These are phyloP conservation scores for Rhabdomys dilectus DNA, from an alignment of 2,113 vertebrate genomes.

Conservation along the genomic window DNA sequence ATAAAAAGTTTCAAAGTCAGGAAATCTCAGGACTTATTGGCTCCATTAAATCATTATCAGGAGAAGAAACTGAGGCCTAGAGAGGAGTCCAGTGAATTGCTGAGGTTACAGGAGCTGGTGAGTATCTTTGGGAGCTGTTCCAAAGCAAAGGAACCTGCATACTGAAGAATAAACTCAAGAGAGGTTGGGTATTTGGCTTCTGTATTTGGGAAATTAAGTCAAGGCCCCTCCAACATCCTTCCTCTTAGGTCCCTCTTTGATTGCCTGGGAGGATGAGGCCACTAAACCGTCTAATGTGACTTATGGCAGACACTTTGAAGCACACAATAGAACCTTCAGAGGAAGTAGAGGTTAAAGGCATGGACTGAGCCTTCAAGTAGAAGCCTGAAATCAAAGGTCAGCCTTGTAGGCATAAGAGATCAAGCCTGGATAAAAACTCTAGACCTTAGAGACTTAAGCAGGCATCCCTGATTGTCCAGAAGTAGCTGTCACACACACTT, in stretches of 20 bases:
- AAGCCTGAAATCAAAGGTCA: neutral
- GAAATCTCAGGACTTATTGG: neutral
- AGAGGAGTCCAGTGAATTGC: neutral
- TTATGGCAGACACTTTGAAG: neutral
- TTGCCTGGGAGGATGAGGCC: neutral
- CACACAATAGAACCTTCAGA: neutral
- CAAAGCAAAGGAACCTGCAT: neutral
- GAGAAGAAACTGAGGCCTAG: neutral
- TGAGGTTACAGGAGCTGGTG: neutral
- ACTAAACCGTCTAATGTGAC: neutral
- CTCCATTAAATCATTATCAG: neutral
- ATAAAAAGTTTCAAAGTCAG: neutral
- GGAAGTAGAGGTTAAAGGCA: neutral
- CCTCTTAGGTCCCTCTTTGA: neutral
- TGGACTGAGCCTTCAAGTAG: no score
- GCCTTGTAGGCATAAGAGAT: neutral
- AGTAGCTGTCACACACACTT: neutral
- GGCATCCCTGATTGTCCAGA: neutral
- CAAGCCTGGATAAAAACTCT: neutral
- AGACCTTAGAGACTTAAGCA: neutral
- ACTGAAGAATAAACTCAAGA: neutral
- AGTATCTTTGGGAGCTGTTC: neutral
- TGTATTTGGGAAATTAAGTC: neutral
- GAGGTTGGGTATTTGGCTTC: neutral
- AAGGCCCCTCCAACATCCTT: neutral